Base-by-base conservation (phyloP, 2,888 invertebrate species). In the Baronia brevicornis region DNA sequence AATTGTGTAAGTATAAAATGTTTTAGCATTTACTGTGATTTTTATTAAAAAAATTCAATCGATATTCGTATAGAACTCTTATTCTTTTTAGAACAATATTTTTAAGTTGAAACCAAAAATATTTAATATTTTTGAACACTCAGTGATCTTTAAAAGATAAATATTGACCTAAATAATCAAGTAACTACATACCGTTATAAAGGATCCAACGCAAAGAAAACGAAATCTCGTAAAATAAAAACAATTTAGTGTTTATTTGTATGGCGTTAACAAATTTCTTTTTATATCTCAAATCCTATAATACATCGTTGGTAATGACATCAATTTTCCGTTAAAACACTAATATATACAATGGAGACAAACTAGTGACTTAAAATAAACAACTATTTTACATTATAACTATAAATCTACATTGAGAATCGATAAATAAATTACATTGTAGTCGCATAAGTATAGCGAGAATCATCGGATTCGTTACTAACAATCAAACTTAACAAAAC, bases 251-350 rank as follows among this genome's bases (percentile, higher is more conserved):
- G 51, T 80, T 79, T 78, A 77, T 77, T 77, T 63, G 48, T 72
- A 78, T 78, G 77, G 74, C 75, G 69, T 78, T 79, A 80, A 84
- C 80, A 82, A 78, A 75, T 53, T 66, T 69, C 58, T 61, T 58
- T 54, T 55, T 50, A 60, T 51, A 38, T 29, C 37, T 40, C 39
- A 57, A 60, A 49, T 67, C 57, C 55, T 74, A 66, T 75, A 69
- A 72, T 79, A 82, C 77, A 80, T 80, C 75, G 74, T 79, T 78
- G 78, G 78, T 80, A 74, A 59, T 73, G 68, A 79, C 75, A 77
- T 77, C 68, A 64, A 75, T 69, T 68, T 59, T 52, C 51, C 60
- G 64, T 65, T 69, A 68, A 52, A 54, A 53, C n/a, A 66, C 68
- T 75, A 74, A 55, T 82, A 75, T 82, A 54, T 79, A 80, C 74